Evolutionary conservation across 2,888 invertebrate genomes (phyloP), one percentile per base, ranked within the genome.

Genomic region (Parthenolecanium corni): DNA sequence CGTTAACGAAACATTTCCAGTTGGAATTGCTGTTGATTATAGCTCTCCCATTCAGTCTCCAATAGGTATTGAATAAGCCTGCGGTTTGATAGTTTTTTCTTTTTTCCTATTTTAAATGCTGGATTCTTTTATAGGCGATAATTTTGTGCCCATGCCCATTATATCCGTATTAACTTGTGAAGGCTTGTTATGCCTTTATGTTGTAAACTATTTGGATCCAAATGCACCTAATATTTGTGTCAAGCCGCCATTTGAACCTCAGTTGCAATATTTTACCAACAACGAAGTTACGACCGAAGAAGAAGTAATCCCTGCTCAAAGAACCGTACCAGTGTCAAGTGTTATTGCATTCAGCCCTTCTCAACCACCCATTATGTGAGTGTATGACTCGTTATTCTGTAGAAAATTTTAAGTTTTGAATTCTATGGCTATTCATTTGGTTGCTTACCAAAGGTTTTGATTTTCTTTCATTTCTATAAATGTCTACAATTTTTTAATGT

Each of bases 11-110:
- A 88, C 87, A 4, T 87, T 82, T 72, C 90, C 92, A 0, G 75
- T 91, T 51, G 93, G 93, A 12, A 72, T 89, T 64, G 80, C 82
- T 5, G 75, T 90, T 1, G 89, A 90, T 70, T 83, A 80, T 4
- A 82, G 86, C 31, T 79, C 83, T 1, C 62, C 56, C 25, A 62
- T 64, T n/a, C 47, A 18, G 40, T 58, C 61, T 3, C 51, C 61
- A 2, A 51, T 61, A n/a, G 51, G 61, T 52, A 44, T 23, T 18
- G 31, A 31, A 31, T 31, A 4, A 31, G 31, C 31, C 31, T 9
- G 4, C 31, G 31, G 31, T 31, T 31, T 31, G 4, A 31, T 31
- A 9, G 21, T 5, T 52, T 64, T 11, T 23, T 16, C 24, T 18
- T 31, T 21, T 42, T 20, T 24, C 42, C 42, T 6, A 31, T 31